phyloP scores from a whole-genome alignment of 2,113 vertebrate species.

The Arizona elegans region DNA sequence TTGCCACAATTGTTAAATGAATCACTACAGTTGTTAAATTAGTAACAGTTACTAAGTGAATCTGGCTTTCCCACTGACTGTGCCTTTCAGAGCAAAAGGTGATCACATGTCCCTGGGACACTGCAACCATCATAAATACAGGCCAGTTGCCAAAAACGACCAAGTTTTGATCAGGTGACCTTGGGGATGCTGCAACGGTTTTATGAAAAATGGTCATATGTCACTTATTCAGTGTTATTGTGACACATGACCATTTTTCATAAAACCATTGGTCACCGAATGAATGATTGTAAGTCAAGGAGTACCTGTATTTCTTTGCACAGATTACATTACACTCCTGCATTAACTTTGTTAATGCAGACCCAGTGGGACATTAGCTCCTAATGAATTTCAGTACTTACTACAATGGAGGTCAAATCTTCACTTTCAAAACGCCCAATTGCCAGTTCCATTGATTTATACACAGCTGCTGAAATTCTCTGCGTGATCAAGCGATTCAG shows the following conservation, averaged over 20 bases:
- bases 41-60: neutral
- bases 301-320: neutral
- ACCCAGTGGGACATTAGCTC: neutral
- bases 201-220: neutral
- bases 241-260: too few species aligned
- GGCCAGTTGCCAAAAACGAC: neutral
- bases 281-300: neutral
- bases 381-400: constrained; percentile 53
- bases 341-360: neutral
- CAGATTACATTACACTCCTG: neutral
- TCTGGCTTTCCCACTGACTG: neutral
- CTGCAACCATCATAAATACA: neutral
- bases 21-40: neutral
- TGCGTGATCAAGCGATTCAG: constrained; percentile 86
- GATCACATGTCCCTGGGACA: neutral
- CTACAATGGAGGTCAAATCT: constrained; percentile 85
- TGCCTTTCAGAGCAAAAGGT: neutral
- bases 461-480: constrained; percentile 82
- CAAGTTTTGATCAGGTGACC: neutral
- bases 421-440: constrained; percentile 87
- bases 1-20: neutral
- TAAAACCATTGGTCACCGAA: neutral
- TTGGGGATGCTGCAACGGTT: neutral
- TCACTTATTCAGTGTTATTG: neutral
- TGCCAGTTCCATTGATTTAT: constrained; percentile 82